Conservation (phyloP, 2,888 invertebrate species). For the Harpagoxenus sublaevis region DNA sequence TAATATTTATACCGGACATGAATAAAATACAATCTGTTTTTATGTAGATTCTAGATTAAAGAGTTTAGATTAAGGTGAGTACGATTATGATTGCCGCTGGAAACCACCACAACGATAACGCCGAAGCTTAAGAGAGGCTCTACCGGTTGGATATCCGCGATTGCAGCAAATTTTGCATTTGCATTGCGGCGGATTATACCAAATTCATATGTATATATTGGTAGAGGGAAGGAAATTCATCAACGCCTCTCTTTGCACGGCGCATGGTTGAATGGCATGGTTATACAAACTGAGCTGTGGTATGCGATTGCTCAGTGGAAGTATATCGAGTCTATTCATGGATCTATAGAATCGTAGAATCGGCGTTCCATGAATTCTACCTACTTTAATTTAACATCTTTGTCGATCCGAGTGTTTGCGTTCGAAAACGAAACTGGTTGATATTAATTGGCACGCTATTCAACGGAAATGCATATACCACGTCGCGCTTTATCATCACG, state of each 20-base stretch:
- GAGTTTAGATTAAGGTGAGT: conserved; percentile 4
- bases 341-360: conserved; percentile 15
- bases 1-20: not conserved
- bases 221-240: conserved; percentile 33
- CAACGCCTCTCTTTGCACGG: conserved; percentile 33
- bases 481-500: not conserved
- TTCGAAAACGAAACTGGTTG: conserved; percentile 1
- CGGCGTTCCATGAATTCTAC: conserved; percentile 13
- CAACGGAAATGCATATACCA: not conserved
- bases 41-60: not conserved
- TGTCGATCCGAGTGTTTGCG: not conserved
- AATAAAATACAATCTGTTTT: not conserved
- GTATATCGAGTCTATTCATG: conserved; percentile 28
- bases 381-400: conserved; percentile 27
- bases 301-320: conserved; percentile 21
- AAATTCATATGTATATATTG: conserved; percentile 51
- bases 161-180: conserved; percentile 27
- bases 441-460: not conserved
- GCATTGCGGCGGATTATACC: conserved; percentile 42
- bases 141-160: conserved; percentile 22
- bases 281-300: conserved; percentile 38
- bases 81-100: conserved; percentile 17
- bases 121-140: conserved; percentile 1
- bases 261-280: conserved; percentile 23
- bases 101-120: conserved; percentile 19